Conservation (phyloP, 2,113 vertebrate genomes). For the Brachypteracias leptosomus region DNA sequence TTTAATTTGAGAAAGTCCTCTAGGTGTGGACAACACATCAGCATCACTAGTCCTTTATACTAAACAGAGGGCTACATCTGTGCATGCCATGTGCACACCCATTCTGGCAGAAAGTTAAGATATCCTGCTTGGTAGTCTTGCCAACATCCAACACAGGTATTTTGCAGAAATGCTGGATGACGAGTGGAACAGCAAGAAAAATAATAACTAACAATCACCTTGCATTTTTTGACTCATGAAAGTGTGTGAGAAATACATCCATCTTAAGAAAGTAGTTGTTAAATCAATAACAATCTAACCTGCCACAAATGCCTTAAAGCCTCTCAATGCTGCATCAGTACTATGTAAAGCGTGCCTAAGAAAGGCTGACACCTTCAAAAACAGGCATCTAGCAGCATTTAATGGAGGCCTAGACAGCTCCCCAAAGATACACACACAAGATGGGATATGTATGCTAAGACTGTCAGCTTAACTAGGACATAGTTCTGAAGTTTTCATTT, state of each 20-base stretch:
- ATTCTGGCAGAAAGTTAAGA: not conserved
- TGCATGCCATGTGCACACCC: not conserved
- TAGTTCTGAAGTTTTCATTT: not conserved
- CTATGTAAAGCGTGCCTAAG: not conserved
- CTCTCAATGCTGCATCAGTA: not conserved
- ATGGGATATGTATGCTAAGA: not conserved
- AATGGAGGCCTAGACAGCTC: not conserved
- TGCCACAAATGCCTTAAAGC: not conserved
- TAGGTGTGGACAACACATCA: not conserved
- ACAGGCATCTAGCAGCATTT: not conserved
- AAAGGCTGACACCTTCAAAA: not conserved
- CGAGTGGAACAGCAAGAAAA: not conserved
- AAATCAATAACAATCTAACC: not conserved
- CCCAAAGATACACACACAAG: not conserved
- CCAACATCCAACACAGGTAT: not conserved
- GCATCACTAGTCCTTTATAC: not conserved
- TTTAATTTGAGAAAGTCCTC: not conserved
- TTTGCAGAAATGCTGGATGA: not conserved
- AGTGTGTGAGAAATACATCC: not conserved
- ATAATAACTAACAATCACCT: not conserved
- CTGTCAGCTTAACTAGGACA: not conserved
- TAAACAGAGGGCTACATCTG: not conserved
- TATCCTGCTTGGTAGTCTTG: not conserved
- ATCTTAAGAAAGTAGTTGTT: not conserved
- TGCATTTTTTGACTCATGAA: not conserved